Conservation (phyloP, 1,140 invertebrate species). For the Lordiphosa clarofinis region DNA sequence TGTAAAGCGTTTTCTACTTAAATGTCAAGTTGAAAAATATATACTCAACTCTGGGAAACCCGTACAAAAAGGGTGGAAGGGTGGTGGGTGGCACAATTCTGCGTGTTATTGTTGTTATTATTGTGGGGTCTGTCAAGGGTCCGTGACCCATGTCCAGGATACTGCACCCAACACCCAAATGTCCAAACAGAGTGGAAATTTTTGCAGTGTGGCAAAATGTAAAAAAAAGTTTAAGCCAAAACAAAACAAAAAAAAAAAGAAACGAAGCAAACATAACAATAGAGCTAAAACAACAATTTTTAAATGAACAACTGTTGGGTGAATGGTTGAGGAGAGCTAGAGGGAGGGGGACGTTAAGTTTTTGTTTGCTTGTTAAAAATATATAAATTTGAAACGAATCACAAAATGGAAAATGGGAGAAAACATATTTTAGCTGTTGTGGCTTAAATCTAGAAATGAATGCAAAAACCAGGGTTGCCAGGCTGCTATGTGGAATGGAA, state of each 20-base stretch:
- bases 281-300: constrained; percentile 13
- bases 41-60: constrained; percentile 13
- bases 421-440: constrained; percentile 69
- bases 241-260: constrained; percentile 41
- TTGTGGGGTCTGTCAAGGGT: constrained; percentile 8
- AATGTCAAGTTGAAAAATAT: constrained; percentile 62
- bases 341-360: not conserved
- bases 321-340: not conserved
- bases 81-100: constrained; percentile 1
- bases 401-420: constrained; percentile 57
- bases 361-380: constrained; percentile 14
- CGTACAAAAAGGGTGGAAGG: not conserved
- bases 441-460: constrained; percentile 36
- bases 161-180: constrained; percentile 17
- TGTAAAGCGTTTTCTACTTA: constrained; percentile 39
- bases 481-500: constrained; percentile 43
- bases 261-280: constrained; percentile 6
- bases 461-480: constrained; percentile 45
- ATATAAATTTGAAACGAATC: constrained; percentile 66
- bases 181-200: constrained; percentile 32
- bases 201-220: constrained; percentile 47
- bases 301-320: constrained; percentile 5
- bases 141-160: constrained; percentile 24
- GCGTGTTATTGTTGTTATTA: constrained; percentile 9
- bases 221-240: constrained; percentile 52